Percentiles rank a stretch among this genome's conserved stretches.
These are phyloP conservation scores for Platyscapa corneri DNA, from an alignment of 1,140 invertebrate genomes.

Conservation along the genomic window DNA sequence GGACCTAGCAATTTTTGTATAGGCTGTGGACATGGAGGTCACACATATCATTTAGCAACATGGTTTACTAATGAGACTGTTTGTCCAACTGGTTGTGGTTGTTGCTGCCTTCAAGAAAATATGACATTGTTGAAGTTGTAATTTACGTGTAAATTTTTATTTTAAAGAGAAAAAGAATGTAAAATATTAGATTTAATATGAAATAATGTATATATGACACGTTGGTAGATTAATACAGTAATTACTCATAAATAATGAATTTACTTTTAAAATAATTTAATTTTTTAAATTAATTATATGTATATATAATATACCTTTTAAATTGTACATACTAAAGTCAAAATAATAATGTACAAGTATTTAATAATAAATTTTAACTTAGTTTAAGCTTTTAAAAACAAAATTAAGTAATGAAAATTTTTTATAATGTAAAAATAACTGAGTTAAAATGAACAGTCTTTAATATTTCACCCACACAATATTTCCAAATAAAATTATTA, in stretches of 20 bases:
- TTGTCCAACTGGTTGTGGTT: slow-evolving; percentile 91
- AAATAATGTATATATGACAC: slow-evolving; percentile 36
- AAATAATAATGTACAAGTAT: no score
- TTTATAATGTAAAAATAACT: no score
- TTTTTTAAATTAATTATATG: neutral
- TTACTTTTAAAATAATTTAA: neutral
- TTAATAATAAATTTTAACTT: no score
- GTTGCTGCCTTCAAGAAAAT: slow-evolving; percentile 85
- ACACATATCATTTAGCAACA: slow-evolving; percentile 84
- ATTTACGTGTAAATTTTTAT: slow-evolving; percentile 46
- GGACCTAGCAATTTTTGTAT: slow-evolving; percentile 86
- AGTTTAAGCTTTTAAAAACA: no score
- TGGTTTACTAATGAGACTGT: slow-evolving; percentile 84
- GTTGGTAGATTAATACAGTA: slow-evolving; percentile 4
- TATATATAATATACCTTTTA: neutral
- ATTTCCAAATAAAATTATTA: no score
- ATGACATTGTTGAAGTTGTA: slow-evolving; percentile 62
- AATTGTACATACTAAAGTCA: neutral
- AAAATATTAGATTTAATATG: slow-evolving; percentile 31
- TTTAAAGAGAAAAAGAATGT: slow-evolving; percentile 21
- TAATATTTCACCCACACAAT: no score
- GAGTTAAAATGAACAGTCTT: no score
- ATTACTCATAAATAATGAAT: neutral
- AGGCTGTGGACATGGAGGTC: slow-evolving; percentile 93
- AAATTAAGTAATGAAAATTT: no score